Base-by-base conservation (phyloP, 92 coral and sea anemone species). In the Bergia puertoricense region DNA sequence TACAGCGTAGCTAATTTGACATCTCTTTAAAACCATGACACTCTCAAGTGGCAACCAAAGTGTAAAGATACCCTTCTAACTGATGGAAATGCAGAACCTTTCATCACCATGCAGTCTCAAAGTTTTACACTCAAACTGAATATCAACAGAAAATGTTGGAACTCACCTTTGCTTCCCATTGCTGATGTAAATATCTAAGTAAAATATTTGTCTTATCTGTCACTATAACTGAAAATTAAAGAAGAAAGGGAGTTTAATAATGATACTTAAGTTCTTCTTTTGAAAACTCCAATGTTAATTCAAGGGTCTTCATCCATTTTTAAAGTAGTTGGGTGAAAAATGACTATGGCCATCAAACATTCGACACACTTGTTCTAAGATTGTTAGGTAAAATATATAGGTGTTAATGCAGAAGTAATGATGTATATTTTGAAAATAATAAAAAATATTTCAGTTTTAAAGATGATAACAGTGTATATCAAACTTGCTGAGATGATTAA, bases 181-280 rank as follows among this genome's bases (percentile, higher is more conserved):
- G 99, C 59, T 95, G 99, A 73, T 97, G 99, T 56, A 97, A 92
- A 89, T 94, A 97, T 93, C 99, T 90, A 10, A 97, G 89, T 39
- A 97, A 81, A 86, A 97, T 97, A 85, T 97, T 97, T 42, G 97
- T 94, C 90, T 97, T 97, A 86, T 97, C 99, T 65, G 99, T 97
- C 41, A 97, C 99, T 76, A 97, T 97, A 41, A 92, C 99, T 92
- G 90, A 77, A 95, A 82, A 30, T 30, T 30, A 30, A 59, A 22
- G 38, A 80, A 44, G 20, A 44, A n/a, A 51, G 4, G 16, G 62
- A 9, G 56, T 39, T 57, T 15, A 57, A 57, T 57, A 14, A 15
- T 18, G 15, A 57, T 57, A 1, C 22, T 57, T 57, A 8, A 14
- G 67, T 57, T 57, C 2, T 15, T 14, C 0, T 14, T 57, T 57